Percentiles rank a stretch among this genome's conserved stretches.
Evolutionary conservation across 2,888 invertebrate genomes (phyloP).

Genomic region (Drosophila bunnanda): DNA sequence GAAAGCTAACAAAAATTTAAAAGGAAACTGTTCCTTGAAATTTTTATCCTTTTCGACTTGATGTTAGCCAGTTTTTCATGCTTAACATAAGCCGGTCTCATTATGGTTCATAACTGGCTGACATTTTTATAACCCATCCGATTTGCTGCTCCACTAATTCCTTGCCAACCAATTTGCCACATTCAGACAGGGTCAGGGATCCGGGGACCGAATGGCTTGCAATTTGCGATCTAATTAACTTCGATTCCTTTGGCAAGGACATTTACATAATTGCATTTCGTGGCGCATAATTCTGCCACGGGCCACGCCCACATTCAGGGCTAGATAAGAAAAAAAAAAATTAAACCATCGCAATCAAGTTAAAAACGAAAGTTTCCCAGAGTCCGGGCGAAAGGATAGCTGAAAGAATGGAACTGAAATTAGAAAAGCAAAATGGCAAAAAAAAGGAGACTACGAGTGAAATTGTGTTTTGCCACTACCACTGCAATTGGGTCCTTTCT

Average conservation of each 20-base stretch:
- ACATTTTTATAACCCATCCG: slow-evolving; percentile 63
- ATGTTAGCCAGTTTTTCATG: slow-evolving; percentile 34
- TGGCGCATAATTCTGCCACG: slow-evolving; percentile 60
- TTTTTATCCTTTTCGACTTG: neutral
- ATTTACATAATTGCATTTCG: slow-evolving; percentile 78
- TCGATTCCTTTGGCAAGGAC: slow-evolving; percentile 70
- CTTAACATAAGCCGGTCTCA: slow-evolving; percentile 32
- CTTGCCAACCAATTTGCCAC: slow-evolving; percentile 51
- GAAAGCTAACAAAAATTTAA: neutral
- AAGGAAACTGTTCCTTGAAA: neutral
- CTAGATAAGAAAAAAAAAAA: slow-evolving; percentile 34
- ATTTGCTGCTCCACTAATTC: slow-evolving; percentile 68
- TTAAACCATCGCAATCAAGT: slow-evolving; percentile 54
- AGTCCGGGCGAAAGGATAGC: slow-evolving; percentile 33
- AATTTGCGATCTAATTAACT: slow-evolving; percentile 76
- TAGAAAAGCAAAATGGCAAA: slow-evolving; percentile 50
- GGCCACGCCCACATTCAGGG: slow-evolving; percentile 42
- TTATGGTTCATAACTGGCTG: slow-evolving; percentile 52
- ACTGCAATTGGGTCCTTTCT: slow-evolving; percentile 32
- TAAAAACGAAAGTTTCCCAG: slow-evolving; percentile 59
- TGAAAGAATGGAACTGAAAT: slow-evolving; percentile 55
- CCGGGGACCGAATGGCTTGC: slow-evolving; percentile 63
- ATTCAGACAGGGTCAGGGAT: slow-evolving; percentile 37
- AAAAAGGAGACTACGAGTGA: slow-evolving; percentile 44
- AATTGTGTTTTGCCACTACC: slow-evolving; percentile 60